A percentile compares a stretch with the other conserved stretches of the same genome.
phyloP scores from a whole-genome alignment of 2,888 invertebrate species.

The Molanna angustata region DNA sequence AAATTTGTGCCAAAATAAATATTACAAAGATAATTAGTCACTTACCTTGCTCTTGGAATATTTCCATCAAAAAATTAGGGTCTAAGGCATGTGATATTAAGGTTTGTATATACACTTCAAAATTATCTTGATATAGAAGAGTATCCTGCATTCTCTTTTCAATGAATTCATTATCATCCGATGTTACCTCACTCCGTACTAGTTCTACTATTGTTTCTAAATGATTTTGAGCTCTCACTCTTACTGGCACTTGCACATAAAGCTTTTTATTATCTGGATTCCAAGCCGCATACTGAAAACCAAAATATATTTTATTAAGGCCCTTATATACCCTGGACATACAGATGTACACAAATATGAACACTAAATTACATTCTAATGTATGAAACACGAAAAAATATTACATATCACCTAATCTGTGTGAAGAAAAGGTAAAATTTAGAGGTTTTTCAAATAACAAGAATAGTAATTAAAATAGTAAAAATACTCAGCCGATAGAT shows the following conservation, averaged over 20 bases:
- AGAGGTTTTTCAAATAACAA: too few species aligned
- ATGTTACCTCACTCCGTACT: conserved; percentile 66
- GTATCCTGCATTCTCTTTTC: conserved; percentile 74
- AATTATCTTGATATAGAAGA: conserved; percentile 78
- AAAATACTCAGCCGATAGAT: too few species aligned
- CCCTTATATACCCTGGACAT: too few species aligned
- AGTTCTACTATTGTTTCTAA: conserved; percentile 79
- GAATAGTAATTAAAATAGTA: too few species aligned
- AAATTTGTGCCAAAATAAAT: too few species aligned
- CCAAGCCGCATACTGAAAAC: conserved; percentile 82
- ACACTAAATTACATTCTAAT: too few species aligned
- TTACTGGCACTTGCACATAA: conserved; percentile 76
- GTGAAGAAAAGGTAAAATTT: too few species aligned
- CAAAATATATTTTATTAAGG: too few species aligned
- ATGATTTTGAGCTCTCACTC: conserved; percentile 71
- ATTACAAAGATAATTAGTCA: background rate
- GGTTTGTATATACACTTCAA: conserved; percentile 89
- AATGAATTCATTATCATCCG: conserved; percentile 66
- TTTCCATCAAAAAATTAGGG: conserved; percentile 85
- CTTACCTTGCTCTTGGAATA: conserved; percentile 84
- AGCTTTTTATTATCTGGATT: conserved; percentile 76
- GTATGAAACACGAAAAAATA: too few species aligned
- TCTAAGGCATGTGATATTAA: conserved; percentile 87
- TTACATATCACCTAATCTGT: too few species aligned
- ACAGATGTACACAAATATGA: too few species aligned